Evolutionary conservation across 2,113 vertebrate genomes (phyloP).

Genomic region (Phoenicopterus ruber): DNA sequence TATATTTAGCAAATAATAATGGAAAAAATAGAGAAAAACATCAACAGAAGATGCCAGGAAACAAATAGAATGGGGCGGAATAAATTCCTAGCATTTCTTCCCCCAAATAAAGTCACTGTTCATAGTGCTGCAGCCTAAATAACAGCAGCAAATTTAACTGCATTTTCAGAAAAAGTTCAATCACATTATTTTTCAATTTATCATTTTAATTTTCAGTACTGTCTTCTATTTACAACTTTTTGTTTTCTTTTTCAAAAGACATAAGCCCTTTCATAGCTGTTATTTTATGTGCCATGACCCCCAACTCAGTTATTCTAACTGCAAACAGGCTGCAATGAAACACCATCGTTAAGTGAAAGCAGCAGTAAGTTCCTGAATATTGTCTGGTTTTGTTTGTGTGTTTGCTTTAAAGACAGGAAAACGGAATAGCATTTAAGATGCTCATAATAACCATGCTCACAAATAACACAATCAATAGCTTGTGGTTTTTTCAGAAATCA

Average conservation of each 20-base stretch:
- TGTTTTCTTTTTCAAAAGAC: conserved; percentile 10
- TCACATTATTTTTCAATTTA: background rate
- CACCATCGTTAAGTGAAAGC: background rate
- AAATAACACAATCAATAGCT: conserved; percentile 47
- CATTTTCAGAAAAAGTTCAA: conserved; percentile 4
- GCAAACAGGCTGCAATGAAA: conserved; percentile 20
- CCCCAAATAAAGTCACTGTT: background rate
- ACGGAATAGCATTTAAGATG: conserved; percentile 1
- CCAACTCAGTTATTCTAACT: background rate
- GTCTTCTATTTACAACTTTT: background rate
- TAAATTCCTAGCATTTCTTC: background rate
- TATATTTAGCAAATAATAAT: conserved; percentile 60
- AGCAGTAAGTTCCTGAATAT: conserved; percentile 12
- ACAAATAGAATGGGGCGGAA: background rate
- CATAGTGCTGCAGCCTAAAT: background rate
- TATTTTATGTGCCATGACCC: conserved; percentile 3
- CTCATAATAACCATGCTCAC: conserved; percentile 33
- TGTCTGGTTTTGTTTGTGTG: conserved; percentile 7
- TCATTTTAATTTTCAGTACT: background rate
- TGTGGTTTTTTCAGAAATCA: background rate
- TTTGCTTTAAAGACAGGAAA: conserved; percentile 8
- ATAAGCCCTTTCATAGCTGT: background rate
- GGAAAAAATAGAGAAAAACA: conserved; percentile 5
- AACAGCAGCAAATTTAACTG: background rate
- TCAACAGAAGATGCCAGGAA: background rate